These are phyloP conservation scores for Toxotes chatareus DNA, from an alignment of 2,113 vertebrate species.

Conservation along the genomic window DNA sequence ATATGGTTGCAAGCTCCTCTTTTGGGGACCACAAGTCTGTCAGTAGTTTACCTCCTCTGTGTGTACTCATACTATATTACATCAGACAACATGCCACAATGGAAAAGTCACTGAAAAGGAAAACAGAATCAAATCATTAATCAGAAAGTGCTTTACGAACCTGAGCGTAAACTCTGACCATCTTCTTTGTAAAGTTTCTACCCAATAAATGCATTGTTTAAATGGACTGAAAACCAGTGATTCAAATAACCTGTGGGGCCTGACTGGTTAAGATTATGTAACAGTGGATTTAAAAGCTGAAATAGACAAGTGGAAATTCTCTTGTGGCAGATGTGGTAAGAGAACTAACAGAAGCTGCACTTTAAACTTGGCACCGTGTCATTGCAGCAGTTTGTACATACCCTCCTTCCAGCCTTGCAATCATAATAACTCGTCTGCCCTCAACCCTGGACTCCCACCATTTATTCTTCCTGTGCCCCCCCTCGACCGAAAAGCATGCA, in stretches of 20 bases:
- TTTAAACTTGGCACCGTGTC: constrained; percentile 59
- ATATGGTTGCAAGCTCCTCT: constrained; percentile 23
- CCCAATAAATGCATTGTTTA: constrained; percentile 35
- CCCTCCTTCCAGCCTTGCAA: constrained; percentile 9
- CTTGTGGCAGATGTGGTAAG: constrained; percentile 61
- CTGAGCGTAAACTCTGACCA: not conserved
- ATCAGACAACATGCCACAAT: constrained; percentile 29
- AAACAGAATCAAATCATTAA: constrained; percentile 34
- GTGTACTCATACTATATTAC: constrained; percentile 25
- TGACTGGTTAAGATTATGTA: constrained; percentile 53
- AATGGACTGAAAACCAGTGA: constrained; percentile 45
- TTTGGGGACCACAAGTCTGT: not conserved
- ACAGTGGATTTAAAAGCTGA: constrained; percentile 54
- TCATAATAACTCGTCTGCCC: constrained; percentile 23
- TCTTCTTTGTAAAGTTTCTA: constrained; percentile 37
- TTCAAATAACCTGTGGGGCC: constrained; percentile 27
- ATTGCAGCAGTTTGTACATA: constrained; percentile 9
- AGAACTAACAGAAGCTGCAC: constrained; percentile 59
- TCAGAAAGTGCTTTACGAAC: not conserved
- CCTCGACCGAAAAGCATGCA: constrained; percentile 1
- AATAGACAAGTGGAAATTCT: constrained; percentile 66
- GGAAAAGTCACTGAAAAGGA: constrained; percentile 14
- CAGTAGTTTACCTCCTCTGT: constrained; percentile 11
- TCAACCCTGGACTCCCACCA: not conserved
- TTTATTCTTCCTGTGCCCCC: not conserved